A percentile compares a stretch with the other conserved stretches of the same genome.
These are phyloP conservation scores for Arctia plantaginis DNA, from an alignment of 2,888 invertebrate species.

Conservation along the genomic window DNA sequence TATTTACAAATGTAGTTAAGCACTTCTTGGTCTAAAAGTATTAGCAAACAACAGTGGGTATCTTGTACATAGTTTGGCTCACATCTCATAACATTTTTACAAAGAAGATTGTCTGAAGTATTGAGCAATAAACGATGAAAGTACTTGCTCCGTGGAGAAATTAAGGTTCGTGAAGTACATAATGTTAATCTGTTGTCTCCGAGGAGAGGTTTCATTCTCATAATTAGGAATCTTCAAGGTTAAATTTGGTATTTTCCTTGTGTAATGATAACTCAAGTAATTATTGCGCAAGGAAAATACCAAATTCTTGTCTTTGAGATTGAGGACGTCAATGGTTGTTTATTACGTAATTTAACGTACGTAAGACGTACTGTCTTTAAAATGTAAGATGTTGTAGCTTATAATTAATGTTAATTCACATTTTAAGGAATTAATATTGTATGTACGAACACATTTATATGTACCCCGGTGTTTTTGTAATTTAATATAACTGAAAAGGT, in stretches of 20 bases:
- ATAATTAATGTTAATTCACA: not conserved
- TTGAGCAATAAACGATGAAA: conserved; percentile 20
- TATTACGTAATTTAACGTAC: not conserved
- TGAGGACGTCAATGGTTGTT: not conserved
- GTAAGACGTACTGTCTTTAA: not conserved
- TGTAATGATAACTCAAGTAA: not conserved
- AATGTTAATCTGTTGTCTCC: conserved; percentile 17
- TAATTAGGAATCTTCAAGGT: conserved; percentile 20
- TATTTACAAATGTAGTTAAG: no score
- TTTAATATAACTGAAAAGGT: no score
- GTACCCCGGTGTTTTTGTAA: not conserved
- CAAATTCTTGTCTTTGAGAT: not conserved
- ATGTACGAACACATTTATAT: not conserved
- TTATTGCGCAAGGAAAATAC: no score
- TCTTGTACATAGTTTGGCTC: not conserved
- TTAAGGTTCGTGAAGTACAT: conserved; percentile 34
- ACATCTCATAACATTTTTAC: not conserved
- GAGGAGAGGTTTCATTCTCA: conserved; percentile 29
- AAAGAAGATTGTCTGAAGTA: conserved; percentile 33
- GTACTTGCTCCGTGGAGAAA: conserved; percentile 38
- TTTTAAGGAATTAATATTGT: not conserved
- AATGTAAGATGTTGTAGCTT: not conserved
- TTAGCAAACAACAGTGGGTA: not conserved
- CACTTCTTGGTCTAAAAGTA: not conserved
- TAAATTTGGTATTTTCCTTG: conserved; percentile 7